Base-by-base conservation (phyloP, 2,888 invertebrate genomes). In the Prosopocoilus inquinatus region DNA sequence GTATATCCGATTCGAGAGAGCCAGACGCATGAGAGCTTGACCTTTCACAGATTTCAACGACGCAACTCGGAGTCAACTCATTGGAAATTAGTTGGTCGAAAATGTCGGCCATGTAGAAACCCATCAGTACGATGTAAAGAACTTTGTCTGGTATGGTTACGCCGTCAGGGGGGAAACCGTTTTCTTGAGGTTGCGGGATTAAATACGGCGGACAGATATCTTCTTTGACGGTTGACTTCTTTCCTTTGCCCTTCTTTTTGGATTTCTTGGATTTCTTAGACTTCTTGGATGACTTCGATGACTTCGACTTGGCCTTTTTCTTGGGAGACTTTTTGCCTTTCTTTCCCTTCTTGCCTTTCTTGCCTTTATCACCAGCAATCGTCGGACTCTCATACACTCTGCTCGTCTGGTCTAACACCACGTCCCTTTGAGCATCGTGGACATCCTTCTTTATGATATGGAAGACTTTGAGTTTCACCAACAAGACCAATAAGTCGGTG, bases 391-490 rank as follows among this genome's bases (percentile, higher is more conserved):
- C 38, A 16, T 36, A 57, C 49, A 44, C 50, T 20, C 36, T 34
- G 32, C 16, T 49, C 39, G 38, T 41, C 9, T 41, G 15, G 15
- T 9, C 9, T 13, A 15, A 41, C 12, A 41, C 12, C 13, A 16
- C 41, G 12, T 41, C 41, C 3, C 16, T 41, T 16, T 41, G 41
- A 15, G 13, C 13, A 5, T 41, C 15, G 16, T 13, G 16, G 9
- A 57, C 28, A 13, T 44, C 39, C 16, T 49, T 39, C 45, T 43
- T 51, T 12, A 57, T 48, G 2, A 32, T 11, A 12, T 41, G 39
- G 12, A 57, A 45, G n/a, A 53, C 16, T 53, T 53, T 50, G 5
- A 57, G 20, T 46, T 57, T 57, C 11, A 57, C 46, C 9, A 57
- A 13, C 49, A 53, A 53, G 35, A 47, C 45, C 1, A 57, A 20